Percentiles rank a stretch among this genome's conserved stretches.
phyloP scores from a whole-genome alignment of 1,140 invertebrate genomes.

The Drosophila willistoni region DNA sequence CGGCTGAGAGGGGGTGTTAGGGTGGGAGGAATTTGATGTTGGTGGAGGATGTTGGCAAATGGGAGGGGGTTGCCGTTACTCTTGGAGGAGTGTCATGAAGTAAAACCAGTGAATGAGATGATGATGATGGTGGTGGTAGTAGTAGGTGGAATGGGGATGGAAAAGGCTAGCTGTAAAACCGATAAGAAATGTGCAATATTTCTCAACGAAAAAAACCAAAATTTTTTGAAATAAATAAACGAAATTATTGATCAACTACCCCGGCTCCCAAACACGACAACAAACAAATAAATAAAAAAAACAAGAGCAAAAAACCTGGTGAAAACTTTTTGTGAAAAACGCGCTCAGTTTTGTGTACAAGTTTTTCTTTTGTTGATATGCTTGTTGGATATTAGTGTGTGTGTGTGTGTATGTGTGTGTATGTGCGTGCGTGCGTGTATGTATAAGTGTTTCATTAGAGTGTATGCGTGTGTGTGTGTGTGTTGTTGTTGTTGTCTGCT shows the following conservation, averaged over 20 bases:
- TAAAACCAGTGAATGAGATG: conserved; percentile 5
- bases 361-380: conserved; percentile 53
- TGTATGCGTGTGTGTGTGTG: conserved; percentile 38
- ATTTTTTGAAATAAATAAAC: not conserved
- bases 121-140: not conserved
- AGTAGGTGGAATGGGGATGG: not conserved
- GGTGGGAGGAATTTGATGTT: not conserved
- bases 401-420: conserved; percentile 28
- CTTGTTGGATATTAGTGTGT: conserved; percentile 15
- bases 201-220: not conserved
- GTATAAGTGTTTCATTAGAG: conserved; percentile 40
- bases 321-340: conserved; percentile 45
- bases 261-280: not conserved
- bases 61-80: not conserved
- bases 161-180: not conserved
- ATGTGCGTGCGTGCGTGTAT: conserved; percentile 39
- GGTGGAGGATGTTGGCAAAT: not conserved
- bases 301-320: conserved; percentile 41
- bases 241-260: not conserved
- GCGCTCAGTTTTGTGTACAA: conserved; percentile 13
- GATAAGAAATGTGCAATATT: not conserved
- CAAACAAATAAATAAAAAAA: not conserved
- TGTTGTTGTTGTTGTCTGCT: conserved; percentile 47
- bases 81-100: conserved; percentile 6
- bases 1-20: not conserved